A percentile compares a stretch with the other conserved stretches of the same genome.
Evolutionary conservation across 2,888 invertebrate genomes (phyloP).

Genomic region (Lepas anatifera): DNA sequence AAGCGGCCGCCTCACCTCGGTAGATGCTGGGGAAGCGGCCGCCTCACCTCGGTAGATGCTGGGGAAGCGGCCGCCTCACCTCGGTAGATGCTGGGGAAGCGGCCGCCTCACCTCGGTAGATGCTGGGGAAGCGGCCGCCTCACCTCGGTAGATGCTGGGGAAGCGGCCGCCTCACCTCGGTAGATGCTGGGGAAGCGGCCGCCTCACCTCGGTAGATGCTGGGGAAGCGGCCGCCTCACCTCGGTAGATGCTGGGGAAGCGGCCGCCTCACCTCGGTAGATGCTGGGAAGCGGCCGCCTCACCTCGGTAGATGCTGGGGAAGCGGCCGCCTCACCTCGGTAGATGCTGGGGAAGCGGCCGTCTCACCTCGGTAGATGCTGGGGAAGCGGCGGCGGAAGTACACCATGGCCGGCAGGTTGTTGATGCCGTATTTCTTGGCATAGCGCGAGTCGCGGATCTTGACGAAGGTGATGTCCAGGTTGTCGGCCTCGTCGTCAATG

Average conservation of each 20-base stretch:
- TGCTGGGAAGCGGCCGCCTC: constrained; percentile 10
- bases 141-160: constrained; percentile 49
- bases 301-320: constrained; percentile 16
- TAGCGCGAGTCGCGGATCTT: constrained; percentile 86
- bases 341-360: background rate
- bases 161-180: constrained; percentile 61
- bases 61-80: constrained; percentile 61
- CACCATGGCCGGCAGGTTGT: constrained; percentile 76
- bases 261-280: constrained; percentile 40
- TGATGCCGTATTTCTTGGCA: constrained; percentile 87
- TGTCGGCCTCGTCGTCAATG: constrained; percentile 89
- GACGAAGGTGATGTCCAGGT: constrained; percentile 84
- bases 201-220: constrained; percentile 20
- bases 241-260: constrained; percentile 86
- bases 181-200: background rate
- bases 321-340: constrained; percentile 38
- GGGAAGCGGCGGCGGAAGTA: constrained; percentile 85
- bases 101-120: constrained; percentile 52
- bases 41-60: constrained; percentile 57
- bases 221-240: constrained; percentile 40
- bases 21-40: background rate
- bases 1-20: constrained; percentile 51
- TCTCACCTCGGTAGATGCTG: constrained; percentile 73
- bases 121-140: constrained; percentile 4
- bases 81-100: constrained; percentile 53